A percentile compares a stretch with the other conserved stretches of the same genome.
Conservation (phyloP, 2,113 vertebrate genomes). For the Ammospiza nelsoni region DNA sequence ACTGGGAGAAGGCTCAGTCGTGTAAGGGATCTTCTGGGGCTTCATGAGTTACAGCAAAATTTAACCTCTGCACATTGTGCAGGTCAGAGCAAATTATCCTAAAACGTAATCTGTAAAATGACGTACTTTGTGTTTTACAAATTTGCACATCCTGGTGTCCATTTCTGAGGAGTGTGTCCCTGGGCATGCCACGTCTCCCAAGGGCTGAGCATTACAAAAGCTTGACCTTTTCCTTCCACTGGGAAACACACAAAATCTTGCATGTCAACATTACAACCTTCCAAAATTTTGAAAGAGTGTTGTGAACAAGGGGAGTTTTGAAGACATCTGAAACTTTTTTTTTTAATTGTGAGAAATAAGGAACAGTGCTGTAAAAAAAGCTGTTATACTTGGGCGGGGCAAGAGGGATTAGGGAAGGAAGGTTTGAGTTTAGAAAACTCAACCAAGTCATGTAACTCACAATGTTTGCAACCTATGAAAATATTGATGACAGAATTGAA, state of each 20-base stretch:
- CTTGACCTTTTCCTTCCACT: not conserved
- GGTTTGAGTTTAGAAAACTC: conserved; percentile 7
- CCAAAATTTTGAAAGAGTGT: not conserved
- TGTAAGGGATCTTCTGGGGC: not conserved
- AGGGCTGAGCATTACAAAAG: accelerated
- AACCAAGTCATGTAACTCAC: not conserved
- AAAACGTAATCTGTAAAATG: not conserved
- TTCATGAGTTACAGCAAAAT: not conserved
- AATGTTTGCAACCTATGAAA: conserved; percentile 38
- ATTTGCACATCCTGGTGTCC: not conserved
- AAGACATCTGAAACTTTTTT: not conserved
- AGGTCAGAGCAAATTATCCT: not conserved
- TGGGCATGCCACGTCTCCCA: not conserved
- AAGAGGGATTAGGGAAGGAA: not conserved
- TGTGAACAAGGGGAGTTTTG: not conserved
- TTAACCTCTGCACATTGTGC: not conserved
- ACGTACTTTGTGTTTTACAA: not conserved
- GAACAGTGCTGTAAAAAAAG: not conserved
- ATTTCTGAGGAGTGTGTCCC: not conserved
- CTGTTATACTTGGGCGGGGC: not conserved
- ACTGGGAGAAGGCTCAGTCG: not conserved
- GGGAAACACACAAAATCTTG: not conserved
- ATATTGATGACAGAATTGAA: conserved; percentile 28
- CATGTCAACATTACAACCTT: not conserved
- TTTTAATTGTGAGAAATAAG: not conserved